Evolutionary conservation across 1,140 invertebrate species (phyloP).

Genomic region (Lutraria rhynchaena): DNA sequence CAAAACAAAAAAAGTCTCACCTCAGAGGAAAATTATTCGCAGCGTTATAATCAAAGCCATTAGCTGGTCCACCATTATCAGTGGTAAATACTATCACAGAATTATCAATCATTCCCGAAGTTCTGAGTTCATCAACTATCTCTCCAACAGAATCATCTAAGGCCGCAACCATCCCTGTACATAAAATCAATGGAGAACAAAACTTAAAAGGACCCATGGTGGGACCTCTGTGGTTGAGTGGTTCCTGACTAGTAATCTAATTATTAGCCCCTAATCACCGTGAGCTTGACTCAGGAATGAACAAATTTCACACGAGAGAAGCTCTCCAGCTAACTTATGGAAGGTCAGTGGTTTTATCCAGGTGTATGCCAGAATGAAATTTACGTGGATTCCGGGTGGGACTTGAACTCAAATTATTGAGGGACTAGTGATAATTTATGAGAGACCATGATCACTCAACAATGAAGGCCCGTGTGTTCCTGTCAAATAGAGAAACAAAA

Average conservation of each 20-base stretch:
- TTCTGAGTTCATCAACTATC: conserved; percentile 88
- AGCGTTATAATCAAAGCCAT: conserved; percentile 90
- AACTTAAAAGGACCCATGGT: not conserved
- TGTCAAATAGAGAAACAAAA: no score
- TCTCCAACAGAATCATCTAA: conserved; percentile 93
- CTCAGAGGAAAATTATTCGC: conserved; percentile 95
- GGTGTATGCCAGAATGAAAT: no score
- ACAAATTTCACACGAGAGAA: not conserved
- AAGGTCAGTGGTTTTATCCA: no score
- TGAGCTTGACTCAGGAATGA: not conserved
- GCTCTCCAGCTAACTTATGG: not conserved
- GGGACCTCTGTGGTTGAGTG: not conserved
- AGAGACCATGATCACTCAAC: no score
- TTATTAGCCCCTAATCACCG: not conserved
- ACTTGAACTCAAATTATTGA: no score
- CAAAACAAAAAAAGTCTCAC: conserved; percentile 51
- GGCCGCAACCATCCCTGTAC: conserved; percentile 89
- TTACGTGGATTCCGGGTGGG: no score
- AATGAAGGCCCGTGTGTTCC: no score
- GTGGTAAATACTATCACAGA: conserved; percentile 79
- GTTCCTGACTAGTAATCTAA: not conserved
- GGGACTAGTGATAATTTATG: no score
- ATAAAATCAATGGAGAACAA: not conserved
- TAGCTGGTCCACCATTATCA: conserved; percentile 85
- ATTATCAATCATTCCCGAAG: conserved; percentile 80